Percentiles rank a stretch among this genome's conserved stretches.
phyloP scores from a whole-genome alignment of 2,113 vertebrate genomes.

The Passerina amoena region DNA sequence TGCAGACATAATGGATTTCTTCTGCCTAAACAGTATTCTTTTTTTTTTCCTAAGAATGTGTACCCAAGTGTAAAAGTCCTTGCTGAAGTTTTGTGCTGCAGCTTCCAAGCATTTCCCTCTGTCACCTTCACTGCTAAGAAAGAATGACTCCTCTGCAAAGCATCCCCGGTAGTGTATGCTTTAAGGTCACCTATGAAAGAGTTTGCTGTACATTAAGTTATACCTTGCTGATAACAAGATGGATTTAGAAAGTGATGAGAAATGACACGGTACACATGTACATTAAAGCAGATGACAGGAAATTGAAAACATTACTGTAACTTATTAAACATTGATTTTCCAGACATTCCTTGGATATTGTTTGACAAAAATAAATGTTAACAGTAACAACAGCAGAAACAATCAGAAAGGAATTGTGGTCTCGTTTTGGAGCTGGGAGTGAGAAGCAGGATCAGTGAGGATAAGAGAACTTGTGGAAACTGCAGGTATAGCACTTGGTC shows the following conservation, averaged over 20 bases:
- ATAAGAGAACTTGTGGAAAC: background rate
- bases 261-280: constrained; percentile 57
- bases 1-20: background rate
- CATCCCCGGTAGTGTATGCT: background rate
- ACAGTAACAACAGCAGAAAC: constrained; percentile 26
- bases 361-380: constrained; percentile 65
- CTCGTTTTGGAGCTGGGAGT: background rate
- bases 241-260: constrained; percentile 64
- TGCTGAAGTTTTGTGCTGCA: background rate
- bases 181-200: constrained; percentile 61
- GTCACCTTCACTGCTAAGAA: constrained; percentile 37
- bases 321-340: constrained; percentile 74
- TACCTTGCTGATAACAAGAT: constrained; percentile 66
- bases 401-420: background rate
- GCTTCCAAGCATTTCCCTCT: background rate
- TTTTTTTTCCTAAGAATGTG: background rate
- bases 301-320: constrained; percentile 70
- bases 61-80: background rate
- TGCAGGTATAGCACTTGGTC: background rate
- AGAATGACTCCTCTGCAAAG: background rate
- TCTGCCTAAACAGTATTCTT: background rate
- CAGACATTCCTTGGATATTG: constrained; percentile 56
- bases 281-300: constrained; percentile 63
- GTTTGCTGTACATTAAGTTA: constrained; percentile 66
- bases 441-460: background rate